Conservation (phyloP, 2,797 vertebrate species). For the Falco naumanni region DNA sequence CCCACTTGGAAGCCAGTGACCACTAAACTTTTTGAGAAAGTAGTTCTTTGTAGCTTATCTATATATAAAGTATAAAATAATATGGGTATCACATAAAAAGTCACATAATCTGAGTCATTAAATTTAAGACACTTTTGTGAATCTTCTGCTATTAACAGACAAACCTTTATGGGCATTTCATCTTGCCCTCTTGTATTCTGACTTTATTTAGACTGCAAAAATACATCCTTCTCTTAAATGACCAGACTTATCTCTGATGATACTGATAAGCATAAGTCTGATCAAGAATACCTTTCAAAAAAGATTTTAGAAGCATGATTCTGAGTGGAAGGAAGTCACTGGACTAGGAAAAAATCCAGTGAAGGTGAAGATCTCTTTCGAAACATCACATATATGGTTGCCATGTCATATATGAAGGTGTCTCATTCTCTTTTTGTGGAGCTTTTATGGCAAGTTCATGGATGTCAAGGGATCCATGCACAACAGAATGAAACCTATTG, state of each 20-base stretch:
- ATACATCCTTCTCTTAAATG: neutral
- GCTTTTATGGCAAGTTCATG: neutral
- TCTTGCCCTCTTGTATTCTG: neutral
- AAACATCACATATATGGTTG: neutral
- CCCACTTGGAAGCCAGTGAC: neutral
- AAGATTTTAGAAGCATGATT: neutral
- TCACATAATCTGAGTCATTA: neutral
- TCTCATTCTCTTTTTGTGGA: neutral
- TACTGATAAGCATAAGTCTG: neutral
- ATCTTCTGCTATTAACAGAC: neutral
- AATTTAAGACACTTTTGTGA: neutral
- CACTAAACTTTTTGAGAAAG: neutral
- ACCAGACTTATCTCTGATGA: neutral
- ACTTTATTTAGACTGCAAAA: neutral
- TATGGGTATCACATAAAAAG: neutral
- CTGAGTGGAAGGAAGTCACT: neutral
- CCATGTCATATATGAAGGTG: neutral
- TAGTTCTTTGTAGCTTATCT: neutral
- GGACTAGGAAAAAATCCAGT: neutral
- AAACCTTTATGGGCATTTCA: neutral
- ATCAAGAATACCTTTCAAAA: neutral
- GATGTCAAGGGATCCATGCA: neutral
- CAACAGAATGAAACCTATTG: neutral
- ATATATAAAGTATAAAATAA: neutral
- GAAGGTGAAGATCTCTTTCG: neutral